Base-by-base conservation (phyloP, 2,888 invertebrate species). In the Lasioglossum vierecki region DNA sequence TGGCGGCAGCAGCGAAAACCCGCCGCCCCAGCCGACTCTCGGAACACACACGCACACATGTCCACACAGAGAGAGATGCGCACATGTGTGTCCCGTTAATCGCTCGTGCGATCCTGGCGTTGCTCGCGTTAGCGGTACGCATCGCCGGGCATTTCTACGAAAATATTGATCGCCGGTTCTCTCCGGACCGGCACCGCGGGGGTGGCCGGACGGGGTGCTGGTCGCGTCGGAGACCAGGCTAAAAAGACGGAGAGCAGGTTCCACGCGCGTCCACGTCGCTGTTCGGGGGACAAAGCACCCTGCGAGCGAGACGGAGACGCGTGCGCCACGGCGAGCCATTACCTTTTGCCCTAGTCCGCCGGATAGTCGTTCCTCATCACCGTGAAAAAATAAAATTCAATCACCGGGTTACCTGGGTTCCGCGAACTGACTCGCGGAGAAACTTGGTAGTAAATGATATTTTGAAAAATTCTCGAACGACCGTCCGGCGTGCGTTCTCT, bases 101-200 rank as follows among this genome's bases (percentile, higher is more conserved):
- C 88, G 84, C 79, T 88, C 89, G 86, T 83, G 89, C 89, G 88
- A 84, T 86, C 84, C 84, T 71, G 30, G 49, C 57, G 53, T 71
- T 88, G 79, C 63, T 70, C 75, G 53, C 57, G 35, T 68, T 41
- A n/a, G 22, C 60, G 71, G 46, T 22, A 66, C 39, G 75, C 78
- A 74, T 81, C 72, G 63, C 53, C 68, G 70, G 53, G 77, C 78
- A 85, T 80, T 85, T 85, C 85, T 76, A 79, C 72, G 76, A 76
- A 79, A 75, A 86, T 79, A 86, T 82, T 63, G 77, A 86, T 85
- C 85, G 76, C 66, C 70, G 68, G 71, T 72, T 71, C 63, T 76
- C 70, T 63, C 57, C 57, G 57, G 49, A 76, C 63, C 41, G 30
- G 53, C 53, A 13, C 35, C 75, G 63, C n/a, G 60, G 11, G 46